Evolutionary conservation across 1,140 invertebrate species (phyloP).

Genomic region (Macrobrachium rosenbergii): DNA sequence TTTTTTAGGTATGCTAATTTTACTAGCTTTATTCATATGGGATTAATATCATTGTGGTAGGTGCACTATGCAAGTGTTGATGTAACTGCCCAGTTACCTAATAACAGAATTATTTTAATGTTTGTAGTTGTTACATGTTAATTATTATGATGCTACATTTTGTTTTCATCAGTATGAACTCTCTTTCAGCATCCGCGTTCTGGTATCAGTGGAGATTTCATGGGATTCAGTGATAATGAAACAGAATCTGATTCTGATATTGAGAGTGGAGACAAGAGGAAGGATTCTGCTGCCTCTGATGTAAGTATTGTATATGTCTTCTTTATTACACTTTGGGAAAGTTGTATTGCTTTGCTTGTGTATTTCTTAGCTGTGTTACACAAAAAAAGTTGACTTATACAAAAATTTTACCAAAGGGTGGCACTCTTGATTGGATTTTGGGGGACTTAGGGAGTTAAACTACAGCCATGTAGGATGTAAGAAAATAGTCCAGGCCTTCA

Average conservation of each 20-base stretch:
- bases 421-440: background rate
- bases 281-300: slow-evolving; percentile 53
- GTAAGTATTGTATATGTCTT: slow-evolving; percentile 27
- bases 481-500: no score
- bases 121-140: no score
- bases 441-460: no score
- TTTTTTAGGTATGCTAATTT: no score
- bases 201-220: slow-evolving; percentile 66
- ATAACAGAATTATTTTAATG: no score
- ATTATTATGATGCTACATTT: background rate
- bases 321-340: no score
- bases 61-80: background rate
- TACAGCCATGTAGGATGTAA: no score
- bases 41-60: no score
- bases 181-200: slow-evolving; percentile 32
- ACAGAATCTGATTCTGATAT: slow-evolving; percentile 54
- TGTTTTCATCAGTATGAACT: background rate
- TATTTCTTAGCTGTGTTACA: background rate
- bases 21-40: no score
- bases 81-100: background rate
- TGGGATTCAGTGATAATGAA: slow-evolving; percentile 68
- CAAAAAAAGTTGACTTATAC: no score
- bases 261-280: slow-evolving; percentile 53
- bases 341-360: background rate
- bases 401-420: no score